phyloP scores from a whole-genome alignment of 1,140 invertebrate genomes.

The Hycleus cichorii region DNA sequence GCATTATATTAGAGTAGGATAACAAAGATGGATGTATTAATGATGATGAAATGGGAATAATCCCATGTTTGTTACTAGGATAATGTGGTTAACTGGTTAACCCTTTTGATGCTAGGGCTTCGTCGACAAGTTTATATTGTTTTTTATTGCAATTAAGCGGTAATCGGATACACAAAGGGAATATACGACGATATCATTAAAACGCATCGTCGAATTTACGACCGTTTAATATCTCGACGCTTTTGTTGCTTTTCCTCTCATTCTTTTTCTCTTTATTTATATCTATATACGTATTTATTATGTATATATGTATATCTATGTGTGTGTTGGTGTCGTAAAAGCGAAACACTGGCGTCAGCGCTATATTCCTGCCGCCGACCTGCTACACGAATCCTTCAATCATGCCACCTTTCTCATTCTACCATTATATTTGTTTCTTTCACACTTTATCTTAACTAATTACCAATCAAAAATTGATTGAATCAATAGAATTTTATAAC shows the following conservation, averaged over 20 bases:
- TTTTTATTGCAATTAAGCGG: slow-evolving; percentile 30
- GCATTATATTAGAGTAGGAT: slow-evolving; percentile 7
- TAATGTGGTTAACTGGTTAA: slow-evolving; percentile 31
- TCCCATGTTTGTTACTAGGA: slow-evolving; percentile 30
- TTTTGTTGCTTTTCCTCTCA: slow-evolving; percentile 19
- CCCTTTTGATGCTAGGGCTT: slow-evolving; percentile 19
- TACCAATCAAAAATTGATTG: too few species aligned
- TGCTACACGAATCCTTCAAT: too few species aligned
- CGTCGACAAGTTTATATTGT: slow-evolving; percentile 22
- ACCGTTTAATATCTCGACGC: slow-evolving; percentile 22
- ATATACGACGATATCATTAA: slow-evolving; percentile 27
- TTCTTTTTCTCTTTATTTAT: background rate
- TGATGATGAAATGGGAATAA: slow-evolving; percentile 21
- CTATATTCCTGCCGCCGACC: too few species aligned
- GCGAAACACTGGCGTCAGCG: too few species aligned
- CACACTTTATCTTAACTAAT: too few species aligned
- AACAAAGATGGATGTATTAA: background rate
- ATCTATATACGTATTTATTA: background rate
- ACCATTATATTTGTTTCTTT: too few species aligned
- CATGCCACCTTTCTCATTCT: too few species aligned
- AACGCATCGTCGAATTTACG: slow-evolving; percentile 18
- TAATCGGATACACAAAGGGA: slow-evolving; percentile 33
- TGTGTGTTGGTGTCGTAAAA: too few species aligned
- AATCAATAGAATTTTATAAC: too few species aligned
- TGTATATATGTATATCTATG: background rate